These are phyloP conservation scores for Rhinatrema bivittatum DNA, from an alignment of 2,797 vertebrate genomes.

Conservation along the genomic window DNA sequence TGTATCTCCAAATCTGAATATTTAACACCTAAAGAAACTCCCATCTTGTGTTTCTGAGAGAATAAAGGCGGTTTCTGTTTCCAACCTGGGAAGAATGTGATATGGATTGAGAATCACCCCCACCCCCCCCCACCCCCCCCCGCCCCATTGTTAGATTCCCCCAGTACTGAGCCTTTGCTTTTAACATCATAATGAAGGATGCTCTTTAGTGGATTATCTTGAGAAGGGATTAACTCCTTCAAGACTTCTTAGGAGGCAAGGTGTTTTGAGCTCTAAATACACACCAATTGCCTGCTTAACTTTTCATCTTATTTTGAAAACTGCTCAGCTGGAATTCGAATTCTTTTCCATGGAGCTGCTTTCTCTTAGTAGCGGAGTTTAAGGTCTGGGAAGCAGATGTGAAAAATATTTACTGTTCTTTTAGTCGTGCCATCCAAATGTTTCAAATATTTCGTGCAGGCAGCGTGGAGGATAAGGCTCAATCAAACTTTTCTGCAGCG, in stretches of 20 bases:
- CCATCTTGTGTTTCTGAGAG: slow-evolving; percentile 48
- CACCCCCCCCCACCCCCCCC: too few relatives aligned
- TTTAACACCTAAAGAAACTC: slow-evolving; percentile 54
- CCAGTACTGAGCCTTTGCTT: slow-evolving; percentile 68
- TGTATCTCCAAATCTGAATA: slow-evolving; percentile 48
- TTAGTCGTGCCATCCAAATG: slow-evolving; percentile 51
- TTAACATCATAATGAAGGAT: slow-evolving; percentile 84
- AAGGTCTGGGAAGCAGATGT: slow-evolving; percentile 56
- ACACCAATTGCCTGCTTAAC: slow-evolving; percentile 78
- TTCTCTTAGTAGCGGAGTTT: slow-evolving; percentile 72
- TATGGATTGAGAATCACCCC: slow-evolving; percentile 62
- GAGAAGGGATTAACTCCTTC: slow-evolving; percentile 81
- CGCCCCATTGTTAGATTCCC: slow-evolving; percentile 65
- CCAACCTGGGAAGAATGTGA: slow-evolving; percentile 76
- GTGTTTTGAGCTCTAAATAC: slow-evolving; percentile 79
- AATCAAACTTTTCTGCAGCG: slow-evolving; percentile 54
- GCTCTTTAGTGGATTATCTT: slow-evolving; percentile 80
- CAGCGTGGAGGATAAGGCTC: slow-evolving; percentile 54
- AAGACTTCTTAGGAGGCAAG: slow-evolving; percentile 76
- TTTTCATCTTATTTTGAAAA: slow-evolving; percentile 79
- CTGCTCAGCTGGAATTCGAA: slow-evolving; percentile 76
- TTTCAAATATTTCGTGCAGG: slow-evolving; percentile 42
- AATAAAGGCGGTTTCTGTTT: slow-evolving; percentile 72
- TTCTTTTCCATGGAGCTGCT: slow-evolving; percentile 70
- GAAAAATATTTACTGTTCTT: slow-evolving; percentile 60